phyloP scores from a whole-genome alignment of 1,140 invertebrate genomes.

The silkworm (Bombyx mori) region DNA sequence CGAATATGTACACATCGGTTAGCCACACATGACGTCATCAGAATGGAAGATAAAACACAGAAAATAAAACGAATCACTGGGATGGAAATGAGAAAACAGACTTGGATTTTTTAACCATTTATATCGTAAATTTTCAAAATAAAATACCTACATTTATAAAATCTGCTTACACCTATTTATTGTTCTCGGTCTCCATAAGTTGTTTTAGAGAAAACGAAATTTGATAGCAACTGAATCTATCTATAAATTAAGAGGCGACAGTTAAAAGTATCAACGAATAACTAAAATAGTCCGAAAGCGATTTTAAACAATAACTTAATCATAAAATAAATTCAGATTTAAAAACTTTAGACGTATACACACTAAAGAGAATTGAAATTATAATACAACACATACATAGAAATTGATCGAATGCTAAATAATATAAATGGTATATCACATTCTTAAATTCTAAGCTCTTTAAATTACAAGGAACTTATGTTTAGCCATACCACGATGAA shows the following conservation, averaged over 20 bases:
- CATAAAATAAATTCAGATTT: conserved; percentile 45
- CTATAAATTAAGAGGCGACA: no score
- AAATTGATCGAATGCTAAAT: conserved; percentile 41
- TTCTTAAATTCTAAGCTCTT: conserved; percentile 61
- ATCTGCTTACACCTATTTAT: no score
- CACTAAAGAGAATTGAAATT: conserved; percentile 35
- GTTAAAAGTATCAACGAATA: no score
- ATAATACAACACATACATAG: conserved; percentile 44
- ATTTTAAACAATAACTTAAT: conserved; percentile 31
- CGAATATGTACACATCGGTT: no score
- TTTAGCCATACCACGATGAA: conserved; percentile 48
- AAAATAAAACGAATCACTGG: background rate
- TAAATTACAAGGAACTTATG: conserved; percentile 65
- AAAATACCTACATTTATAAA: conserved; percentile 34
- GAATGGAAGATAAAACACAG: no score
- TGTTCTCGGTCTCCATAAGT: no score
- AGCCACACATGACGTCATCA: no score
- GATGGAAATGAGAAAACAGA: conserved; percentile 20
- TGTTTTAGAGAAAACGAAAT: no score
- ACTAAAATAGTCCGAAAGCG: no score
- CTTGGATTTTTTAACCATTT: conserved; percentile 42
- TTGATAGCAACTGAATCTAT: no score
- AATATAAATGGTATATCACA: conserved; percentile 68
- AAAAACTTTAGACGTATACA: conserved; percentile 50
- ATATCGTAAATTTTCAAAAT: conserved; percentile 41